Percentiles rank a stretch among this genome's conserved stretches.
phyloP scores from a whole-genome alignment of 2,797 vertebrate genomes.

The Dromococcyx pavoninus region DNA sequence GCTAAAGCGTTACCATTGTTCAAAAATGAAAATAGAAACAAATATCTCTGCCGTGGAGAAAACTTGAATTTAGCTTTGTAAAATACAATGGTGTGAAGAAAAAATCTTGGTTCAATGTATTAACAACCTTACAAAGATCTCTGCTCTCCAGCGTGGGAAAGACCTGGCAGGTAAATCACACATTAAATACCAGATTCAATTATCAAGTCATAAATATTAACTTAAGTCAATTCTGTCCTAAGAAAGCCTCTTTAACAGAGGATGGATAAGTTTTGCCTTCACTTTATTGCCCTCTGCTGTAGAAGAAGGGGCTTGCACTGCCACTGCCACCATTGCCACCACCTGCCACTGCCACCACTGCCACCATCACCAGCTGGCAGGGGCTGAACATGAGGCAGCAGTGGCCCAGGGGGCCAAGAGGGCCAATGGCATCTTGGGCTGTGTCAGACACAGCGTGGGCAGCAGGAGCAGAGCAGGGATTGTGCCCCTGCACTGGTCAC shows the following conservation, averaged over 20 bases:
- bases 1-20: neutral
- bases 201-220: neutral
- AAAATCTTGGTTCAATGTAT: neutral
- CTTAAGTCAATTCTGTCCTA: neutral
- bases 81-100: neutral
- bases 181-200: neutral
- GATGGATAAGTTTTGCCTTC: slow-evolving; percentile 12
- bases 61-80: neutral
- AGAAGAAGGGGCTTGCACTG: neutral
- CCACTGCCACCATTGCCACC: too few species aligned
- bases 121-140: too few species aligned
- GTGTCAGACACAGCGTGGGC: too few species aligned
- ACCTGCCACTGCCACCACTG: too few species aligned
- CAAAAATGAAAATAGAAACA: neutral
- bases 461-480: too few species aligned
- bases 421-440: too few species aligned
- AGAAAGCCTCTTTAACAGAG: neutral
- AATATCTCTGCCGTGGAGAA: neutral
- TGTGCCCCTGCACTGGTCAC: too few species aligned
- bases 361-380: too few species aligned
- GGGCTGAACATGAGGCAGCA: too few species aligned
- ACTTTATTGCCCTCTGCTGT: slow-evolving; percentile 53
- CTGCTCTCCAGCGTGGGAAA: neutral
- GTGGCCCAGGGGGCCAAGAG: too few species aligned
- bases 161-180: neutral